These are phyloP conservation scores for Cygnus atratus DNA, from an alignment of 2,113 vertebrate genomes.

Conservation along the genomic window DNA sequence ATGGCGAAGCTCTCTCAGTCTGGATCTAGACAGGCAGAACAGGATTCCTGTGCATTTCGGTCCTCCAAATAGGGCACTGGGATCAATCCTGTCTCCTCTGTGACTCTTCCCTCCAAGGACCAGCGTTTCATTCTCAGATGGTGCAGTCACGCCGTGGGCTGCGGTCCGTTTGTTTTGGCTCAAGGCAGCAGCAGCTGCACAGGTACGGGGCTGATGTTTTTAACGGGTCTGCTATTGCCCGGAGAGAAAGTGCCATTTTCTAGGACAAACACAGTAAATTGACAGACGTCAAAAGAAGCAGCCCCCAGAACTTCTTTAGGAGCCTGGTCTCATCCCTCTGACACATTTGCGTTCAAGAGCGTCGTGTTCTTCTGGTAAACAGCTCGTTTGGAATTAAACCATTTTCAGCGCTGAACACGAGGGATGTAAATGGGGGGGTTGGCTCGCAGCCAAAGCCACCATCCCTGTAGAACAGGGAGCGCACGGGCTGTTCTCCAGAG, in stretches of 20 bases:
- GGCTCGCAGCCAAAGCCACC: background rate
- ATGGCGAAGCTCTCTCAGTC: background rate
- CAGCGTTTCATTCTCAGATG: background rate
- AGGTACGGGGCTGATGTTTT: background rate
- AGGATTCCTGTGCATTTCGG: background rate
- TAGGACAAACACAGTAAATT: background rate
- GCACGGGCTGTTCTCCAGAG: background rate
- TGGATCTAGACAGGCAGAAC: fast-evolving
- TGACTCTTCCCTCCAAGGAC: background rate
- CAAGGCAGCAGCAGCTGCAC: background rate
- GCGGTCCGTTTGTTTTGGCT: background rate
- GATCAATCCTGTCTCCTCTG: background rate
- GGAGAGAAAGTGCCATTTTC: background rate
- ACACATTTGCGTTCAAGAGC: background rate
- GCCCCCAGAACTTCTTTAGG: background rate
- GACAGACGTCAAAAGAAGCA: background rate
- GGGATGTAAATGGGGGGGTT: background rate
- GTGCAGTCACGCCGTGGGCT: background rate
- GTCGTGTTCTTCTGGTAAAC: background rate
- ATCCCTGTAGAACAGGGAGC: background rate
- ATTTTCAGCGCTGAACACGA: background rate
- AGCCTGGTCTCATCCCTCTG: background rate
- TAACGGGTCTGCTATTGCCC: background rate
- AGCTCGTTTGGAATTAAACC: background rate
- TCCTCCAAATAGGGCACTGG: background rate